phyloP scores from a whole-genome alignment of 92 coral and sea anemone species.

The Porites lobata region DNA sequence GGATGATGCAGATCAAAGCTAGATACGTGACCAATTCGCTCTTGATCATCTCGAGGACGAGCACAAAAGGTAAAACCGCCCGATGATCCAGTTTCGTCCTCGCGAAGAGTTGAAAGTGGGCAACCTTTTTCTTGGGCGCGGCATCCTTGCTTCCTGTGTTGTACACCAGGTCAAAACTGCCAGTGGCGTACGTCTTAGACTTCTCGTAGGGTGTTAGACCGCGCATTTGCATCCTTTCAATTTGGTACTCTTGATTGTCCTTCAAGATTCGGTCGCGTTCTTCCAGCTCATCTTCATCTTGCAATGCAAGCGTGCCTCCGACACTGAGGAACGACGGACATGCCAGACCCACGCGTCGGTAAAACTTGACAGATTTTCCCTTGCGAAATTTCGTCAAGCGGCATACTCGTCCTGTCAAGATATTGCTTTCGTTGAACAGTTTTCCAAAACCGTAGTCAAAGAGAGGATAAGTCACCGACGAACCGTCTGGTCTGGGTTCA shows the following conservation, averaged over 20 bases:
- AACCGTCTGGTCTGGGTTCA: too few relatives aligned
- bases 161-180: neutral
- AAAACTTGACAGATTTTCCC: neutral
- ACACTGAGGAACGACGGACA: constrained; percentile 1
- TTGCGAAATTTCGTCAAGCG: neutral
- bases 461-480: neutral
- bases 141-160: neutral
- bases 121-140: neutral
- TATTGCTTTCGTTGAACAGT: neutral
- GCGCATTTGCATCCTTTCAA: neutral
- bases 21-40: constrained; percentile 10
- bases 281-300: neutral
- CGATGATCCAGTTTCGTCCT: constrained; percentile 1
- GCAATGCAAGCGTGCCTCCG: constrained; percentile 5
- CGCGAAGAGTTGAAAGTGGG: neutral
- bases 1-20: neutral
- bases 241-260: neutral
- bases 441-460: constrained; percentile 18
- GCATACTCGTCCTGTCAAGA: neutral
- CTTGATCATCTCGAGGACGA: constrained; percentile 5
- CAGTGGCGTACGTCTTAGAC: neutral
- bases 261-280: neutral
- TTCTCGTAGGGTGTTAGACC: neutral
- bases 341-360: neutral
- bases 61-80: neutral